phyloP scores from a whole-genome alignment of 2,113 vertebrate species.

The Embiotoca jacksoni region DNA sequence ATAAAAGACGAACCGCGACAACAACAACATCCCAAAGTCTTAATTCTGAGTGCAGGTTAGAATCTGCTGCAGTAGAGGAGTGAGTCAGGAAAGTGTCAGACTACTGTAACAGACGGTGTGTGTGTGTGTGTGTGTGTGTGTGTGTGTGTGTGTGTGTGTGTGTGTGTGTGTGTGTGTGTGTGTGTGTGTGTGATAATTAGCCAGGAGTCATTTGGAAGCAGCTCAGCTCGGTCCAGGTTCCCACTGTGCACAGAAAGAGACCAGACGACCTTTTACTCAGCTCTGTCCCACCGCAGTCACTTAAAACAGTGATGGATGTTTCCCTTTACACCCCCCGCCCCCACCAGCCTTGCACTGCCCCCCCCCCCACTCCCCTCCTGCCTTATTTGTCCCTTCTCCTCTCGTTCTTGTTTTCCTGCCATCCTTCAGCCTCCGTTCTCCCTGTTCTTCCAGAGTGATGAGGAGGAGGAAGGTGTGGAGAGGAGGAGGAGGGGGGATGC shows the following conservation, averaged over 20 bases:
- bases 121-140: constrained; percentile 40
- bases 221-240: constrained; percentile 70
- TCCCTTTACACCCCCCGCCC: constrained; percentile 36
- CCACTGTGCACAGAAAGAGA: constrained; percentile 68
- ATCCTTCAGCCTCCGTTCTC: constrained; percentile 27
- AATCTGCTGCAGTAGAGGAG: constrained; percentile 17
- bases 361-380: constrained; percentile 11
- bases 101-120: constrained; percentile 58
- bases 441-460: constrained; percentile 60
- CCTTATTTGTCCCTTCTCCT: constrained; percentile 42
- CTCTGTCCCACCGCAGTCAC: constrained; percentile 77
- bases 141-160: constrained; percentile 36
- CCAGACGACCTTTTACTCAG: constrained; percentile 73
- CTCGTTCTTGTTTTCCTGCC: constrained; percentile 9
- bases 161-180: constrained; percentile 38
- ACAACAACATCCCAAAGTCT: neutral
- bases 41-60: neutral
- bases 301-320: constrained; percentile 81
- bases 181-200: constrained; percentile 65
- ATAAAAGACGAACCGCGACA: constrained; percentile 46
- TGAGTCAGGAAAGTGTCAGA: constrained; percentile 71
- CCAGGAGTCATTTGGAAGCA: constrained; percentile 62
- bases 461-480: neutral
- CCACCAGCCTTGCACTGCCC: neutral
- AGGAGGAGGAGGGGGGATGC: neutral